Evolutionary conservation across 2,888 invertebrate species (phyloP).

Genomic region (Scelioninae gen. 1): DNA sequence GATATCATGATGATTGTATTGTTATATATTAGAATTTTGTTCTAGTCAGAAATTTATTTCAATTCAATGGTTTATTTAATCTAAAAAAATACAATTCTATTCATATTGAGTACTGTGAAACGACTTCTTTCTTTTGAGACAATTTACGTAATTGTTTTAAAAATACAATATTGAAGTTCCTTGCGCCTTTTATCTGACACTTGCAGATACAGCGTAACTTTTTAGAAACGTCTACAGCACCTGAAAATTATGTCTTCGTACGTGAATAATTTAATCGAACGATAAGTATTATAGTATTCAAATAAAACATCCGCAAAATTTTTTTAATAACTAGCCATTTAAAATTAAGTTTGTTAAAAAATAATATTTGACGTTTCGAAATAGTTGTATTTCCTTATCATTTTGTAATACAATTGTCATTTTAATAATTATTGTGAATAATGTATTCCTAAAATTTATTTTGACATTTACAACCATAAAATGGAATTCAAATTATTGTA

Average conservation of each 20-base stretch:
- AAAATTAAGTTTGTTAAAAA: no score
- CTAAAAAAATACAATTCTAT: not conserved
- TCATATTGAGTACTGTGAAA: not conserved
- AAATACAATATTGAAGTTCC: slow-evolving; percentile 24
- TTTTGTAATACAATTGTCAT: no score
- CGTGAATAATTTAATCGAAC: slow-evolving; percentile 15
- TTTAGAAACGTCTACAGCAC: not conserved
- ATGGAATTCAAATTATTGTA: not conserved
- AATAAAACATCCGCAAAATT: no score
- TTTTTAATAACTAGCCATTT: no score
- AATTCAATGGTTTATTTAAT: not conserved
- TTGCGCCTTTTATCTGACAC: slow-evolving; percentile 35
- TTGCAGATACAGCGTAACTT: slow-evolving; percentile 31
- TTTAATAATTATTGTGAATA: no score
- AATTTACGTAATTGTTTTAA: slow-evolving; percentile 27
- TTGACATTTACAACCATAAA: not conserved
- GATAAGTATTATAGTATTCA: not conserved
- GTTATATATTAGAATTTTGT: no score
- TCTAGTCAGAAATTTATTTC: no score
- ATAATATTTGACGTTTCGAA: no score
- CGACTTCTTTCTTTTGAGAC: slow-evolving; percentile 14
- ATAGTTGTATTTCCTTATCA: no score
- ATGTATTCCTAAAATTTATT: not conserved
- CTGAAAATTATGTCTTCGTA: slow-evolving; percentile 4
- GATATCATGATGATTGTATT: no score